Base-by-base conservation (phyloP, 2,113 vertebrate genomes). In the Caranx melampygus region DNA sequence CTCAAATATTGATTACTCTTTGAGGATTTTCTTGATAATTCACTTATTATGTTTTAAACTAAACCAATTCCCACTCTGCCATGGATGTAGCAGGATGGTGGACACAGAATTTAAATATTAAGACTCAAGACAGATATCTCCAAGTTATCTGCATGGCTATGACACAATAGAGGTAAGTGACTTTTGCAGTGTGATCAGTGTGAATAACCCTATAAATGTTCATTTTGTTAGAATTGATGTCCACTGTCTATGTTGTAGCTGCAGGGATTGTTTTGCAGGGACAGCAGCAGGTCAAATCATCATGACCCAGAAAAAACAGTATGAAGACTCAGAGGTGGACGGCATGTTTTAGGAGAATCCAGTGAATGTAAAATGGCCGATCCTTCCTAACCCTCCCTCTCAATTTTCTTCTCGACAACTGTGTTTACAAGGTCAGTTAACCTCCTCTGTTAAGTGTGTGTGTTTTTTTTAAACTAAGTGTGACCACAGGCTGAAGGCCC, bases 361-460 rank as follows among this genome's bases (percentile, higher is more conserved):
- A 18, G 40, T 0, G 10, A 16, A n/a, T 3, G n/a, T 59, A 44
- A 69, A 73, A 42, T 9, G 11, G 21, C 33, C 33, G 21, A 40
- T 13, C 31, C 37, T 42, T 49, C 14, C 34, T 59, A 33, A 40
- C 15, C 31, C 37, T 42, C 57, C 14, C 34, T 59, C 33, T 61
- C 55, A 47, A 52, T 75, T 73, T 79, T 72, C 63, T 79, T 65
- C 67, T 64, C 9, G 9, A 52, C 13, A 45, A 31, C 49, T 33
- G 15, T 52, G 16, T 70, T 76, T 62, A 80, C 74, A 73, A 44
- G 77, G 55, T 83, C 75, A 62, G 77, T 87, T 89, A 79, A 78
- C 51, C 58, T 67, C 49, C 59, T 60, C 55, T 57, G 44, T 64
- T 47, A 47, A 68, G 26, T 15, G 21, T 3, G 6, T 12, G 57